These are phyloP conservation scores for Macrotrachela quadricornifera DNA, from an alignment of 1,140 invertebrate species.

Conservation along the genomic window DNA sequence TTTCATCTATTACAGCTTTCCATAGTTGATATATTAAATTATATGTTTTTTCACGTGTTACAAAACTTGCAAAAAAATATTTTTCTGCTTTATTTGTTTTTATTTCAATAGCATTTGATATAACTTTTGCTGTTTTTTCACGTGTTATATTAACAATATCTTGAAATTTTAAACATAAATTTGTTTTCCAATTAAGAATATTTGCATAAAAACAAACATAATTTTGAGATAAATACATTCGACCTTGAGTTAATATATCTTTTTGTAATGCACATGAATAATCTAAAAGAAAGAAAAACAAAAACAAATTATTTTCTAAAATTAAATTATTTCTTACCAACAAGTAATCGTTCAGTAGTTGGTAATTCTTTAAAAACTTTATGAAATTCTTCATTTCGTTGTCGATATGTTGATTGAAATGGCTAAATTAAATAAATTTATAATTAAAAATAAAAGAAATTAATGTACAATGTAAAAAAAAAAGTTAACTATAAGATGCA, in stretches of 20 bases:
- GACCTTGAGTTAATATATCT: constrained; percentile 71
- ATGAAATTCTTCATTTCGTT: constrained; percentile 65
- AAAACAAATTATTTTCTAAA: too few species aligned
- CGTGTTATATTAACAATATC: constrained; percentile 75
- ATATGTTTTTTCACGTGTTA: constrained; percentile 69
- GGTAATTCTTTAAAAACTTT: constrained; percentile 68
- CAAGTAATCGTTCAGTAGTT: constrained; percentile 42
- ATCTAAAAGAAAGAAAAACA: constrained; percentile 39
- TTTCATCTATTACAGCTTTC: constrained; percentile 35
- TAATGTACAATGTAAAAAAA: too few species aligned
- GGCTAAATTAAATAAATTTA: too few species aligned
- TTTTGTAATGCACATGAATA: constrained; percentile 65
- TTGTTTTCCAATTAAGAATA: constrained; percentile 78
- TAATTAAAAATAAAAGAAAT: too few species aligned
- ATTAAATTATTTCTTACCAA: too few species aligned
- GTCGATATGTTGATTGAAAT: neutral
- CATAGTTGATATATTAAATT: constrained; percentile 78
- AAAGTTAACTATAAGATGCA: too few species aligned
- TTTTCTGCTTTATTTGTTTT: constrained; percentile 40
- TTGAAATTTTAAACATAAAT: constrained; percentile 45
- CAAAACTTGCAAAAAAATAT: constrained; percentile 76
- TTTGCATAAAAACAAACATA: constrained; percentile 85
- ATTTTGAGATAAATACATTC: constrained; percentile 72
- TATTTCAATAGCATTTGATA: constrained; percentile 64
- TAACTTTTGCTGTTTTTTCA: constrained; percentile 71